Conservation (phyloP, 2,888 invertebrate species). For the Miltochrista miniata region DNA sequence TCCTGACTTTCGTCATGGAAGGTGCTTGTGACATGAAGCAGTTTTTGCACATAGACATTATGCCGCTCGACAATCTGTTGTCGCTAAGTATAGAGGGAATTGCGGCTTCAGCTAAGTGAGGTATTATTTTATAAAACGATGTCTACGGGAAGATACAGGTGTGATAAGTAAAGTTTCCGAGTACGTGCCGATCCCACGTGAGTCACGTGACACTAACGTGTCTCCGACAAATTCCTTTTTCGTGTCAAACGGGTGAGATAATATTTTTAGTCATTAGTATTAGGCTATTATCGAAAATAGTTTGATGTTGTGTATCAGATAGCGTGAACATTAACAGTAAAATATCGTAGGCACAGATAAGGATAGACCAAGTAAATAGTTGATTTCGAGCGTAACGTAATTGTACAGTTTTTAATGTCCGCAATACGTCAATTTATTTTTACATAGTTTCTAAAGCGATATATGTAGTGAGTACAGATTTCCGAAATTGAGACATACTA, state of each 20-base stretch:
- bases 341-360: background rate
- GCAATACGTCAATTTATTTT: no score
- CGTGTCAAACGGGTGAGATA: conserved; percentile 9
- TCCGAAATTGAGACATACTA: no score
- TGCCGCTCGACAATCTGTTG: background rate
- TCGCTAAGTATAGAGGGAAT: no score
- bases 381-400: background rate
- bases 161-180: no score
- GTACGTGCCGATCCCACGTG: background rate
- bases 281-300: conserved; percentile 12
- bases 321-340: conserved; percentile 2
- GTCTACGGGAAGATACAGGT: no score
- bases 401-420: no score
- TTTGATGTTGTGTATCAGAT: conserved; percentile 13
- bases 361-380: background rate
- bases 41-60: conserved; percentile 9
- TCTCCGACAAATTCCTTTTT: conserved; percentile 2
- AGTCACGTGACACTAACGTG: conserved; percentile 6
- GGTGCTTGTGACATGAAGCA: background rate
- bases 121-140: no score
- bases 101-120: no score
- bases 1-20: conserved; percentile 20
- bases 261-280: background rate
- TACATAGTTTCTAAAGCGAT: no score
- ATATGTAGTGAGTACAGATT: no score